These are phyloP conservation scores for Arrhamphus sclerolepis DNA, from an alignment of 2,797 vertebrate species.

Conservation along the genomic window DNA sequence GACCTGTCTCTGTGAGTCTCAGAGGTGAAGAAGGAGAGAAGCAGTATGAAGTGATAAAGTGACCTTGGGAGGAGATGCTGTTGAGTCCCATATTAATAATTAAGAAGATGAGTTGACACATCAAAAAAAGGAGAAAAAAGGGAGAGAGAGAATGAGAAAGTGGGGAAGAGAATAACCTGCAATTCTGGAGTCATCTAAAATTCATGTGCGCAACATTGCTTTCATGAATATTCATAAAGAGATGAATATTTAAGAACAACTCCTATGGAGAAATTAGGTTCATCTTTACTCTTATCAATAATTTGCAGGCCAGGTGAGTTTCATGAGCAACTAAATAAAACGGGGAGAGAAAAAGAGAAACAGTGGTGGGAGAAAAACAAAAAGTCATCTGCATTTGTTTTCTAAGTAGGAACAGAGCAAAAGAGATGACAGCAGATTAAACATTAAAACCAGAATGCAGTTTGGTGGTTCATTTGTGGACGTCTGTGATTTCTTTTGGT, in stretches of 20 bases:
- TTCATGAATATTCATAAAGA: slow-evolving; percentile 76
- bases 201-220: slow-evolving; percentile 71
- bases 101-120: slow-evolving; percentile 70
- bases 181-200: slow-evolving; percentile 71
- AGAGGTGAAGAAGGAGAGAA: slow-evolving; percentile 20
- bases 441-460: too few relatives aligned
- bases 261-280: slow-evolving; percentile 78
- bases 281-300: slow-evolving; percentile 79
- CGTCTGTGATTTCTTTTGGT: too few relatives aligned
- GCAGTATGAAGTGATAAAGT: slow-evolving; percentile 24
- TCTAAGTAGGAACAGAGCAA: too few relatives aligned
- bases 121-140: slow-evolving; percentile 52
- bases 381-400: slow-evolving; percentile 56
- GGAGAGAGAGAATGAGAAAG: not conserved
- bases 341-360: slow-evolving; percentile 44
- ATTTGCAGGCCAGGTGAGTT: slow-evolving; percentile 72
- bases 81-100: slow-evolving; percentile 73
- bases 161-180: slow-evolving; percentile 50
- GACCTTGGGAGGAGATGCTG: slow-evolving; percentile 66
- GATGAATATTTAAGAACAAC: slow-evolving; percentile 76
- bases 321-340: slow-evolving; percentile 63
- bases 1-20: slow-evolving; percentile 22
- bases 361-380: slow-evolving; percentile 78
- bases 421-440: too few relatives aligned
- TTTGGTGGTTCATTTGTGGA: too few relatives aligned